Conservation (phyloP, 2,113 vertebrate genomes). For the Phalacrocorax carbo region DNA sequence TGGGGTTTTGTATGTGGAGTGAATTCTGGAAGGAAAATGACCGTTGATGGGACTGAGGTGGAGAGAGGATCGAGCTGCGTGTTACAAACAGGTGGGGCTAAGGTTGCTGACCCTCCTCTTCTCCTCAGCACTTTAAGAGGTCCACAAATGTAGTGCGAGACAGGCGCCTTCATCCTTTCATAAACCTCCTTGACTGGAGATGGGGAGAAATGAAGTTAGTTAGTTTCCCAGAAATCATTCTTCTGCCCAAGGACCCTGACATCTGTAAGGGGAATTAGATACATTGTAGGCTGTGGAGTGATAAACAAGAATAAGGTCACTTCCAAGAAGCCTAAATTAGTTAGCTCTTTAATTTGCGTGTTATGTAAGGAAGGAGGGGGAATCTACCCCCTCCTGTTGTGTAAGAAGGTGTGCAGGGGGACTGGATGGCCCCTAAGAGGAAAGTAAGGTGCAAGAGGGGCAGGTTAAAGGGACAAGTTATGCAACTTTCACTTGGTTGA, state of each 20-base stretch:
- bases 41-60: not conserved
- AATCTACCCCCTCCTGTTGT: not conserved
- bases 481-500: not conserved
- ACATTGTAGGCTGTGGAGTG: not conserved
- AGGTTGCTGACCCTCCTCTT: not conserved
- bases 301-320: not conserved
- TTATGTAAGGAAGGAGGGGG: not conserved
- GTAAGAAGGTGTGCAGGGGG: not conserved
- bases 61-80: fast-evolving
- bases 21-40: not conserved
- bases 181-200: not conserved
- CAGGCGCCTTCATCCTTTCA: not conserved
- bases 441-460: not conserved
- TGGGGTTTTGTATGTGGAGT: not conserved
- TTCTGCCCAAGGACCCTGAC: not conserved
- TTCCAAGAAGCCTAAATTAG: not conserved
- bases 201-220: not conserved
- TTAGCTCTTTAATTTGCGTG: not conserved
- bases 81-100: not conserved
- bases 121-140: not conserved
- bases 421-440: fast-evolving
- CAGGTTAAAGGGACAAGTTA: not conserved
- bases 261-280: not conserved
- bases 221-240: not conserved
- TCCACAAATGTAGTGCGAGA: not conserved